Conservation (phyloP, 2,113 vertebrate genomes). For the Lepisosteus oculatus region DNA sequence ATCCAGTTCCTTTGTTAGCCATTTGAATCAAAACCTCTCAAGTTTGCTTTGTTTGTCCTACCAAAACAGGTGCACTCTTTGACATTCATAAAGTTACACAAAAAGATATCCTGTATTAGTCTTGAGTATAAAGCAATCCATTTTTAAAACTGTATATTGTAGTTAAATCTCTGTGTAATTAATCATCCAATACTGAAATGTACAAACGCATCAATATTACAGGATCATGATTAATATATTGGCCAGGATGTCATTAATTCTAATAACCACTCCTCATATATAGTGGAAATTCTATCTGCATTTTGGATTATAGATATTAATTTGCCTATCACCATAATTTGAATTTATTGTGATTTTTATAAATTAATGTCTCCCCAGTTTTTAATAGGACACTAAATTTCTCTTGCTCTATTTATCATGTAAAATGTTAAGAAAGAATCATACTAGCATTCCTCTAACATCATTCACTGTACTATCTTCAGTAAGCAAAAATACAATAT, state of each 20-base stretch:
- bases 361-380: not conserved
- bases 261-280: not conserved
- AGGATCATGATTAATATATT: constrained; percentile 6
- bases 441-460: too few relatives aligned
- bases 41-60: too few relatives aligned
- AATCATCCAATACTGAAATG: not conserved
- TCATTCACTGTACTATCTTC: too few relatives aligned
- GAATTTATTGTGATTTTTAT: constrained; percentile 5
- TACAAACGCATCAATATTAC: not conserved
- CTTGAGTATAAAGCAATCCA: not conserved
- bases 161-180: constrained; percentile 4
- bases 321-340: not conserved
- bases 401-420: too few relatives aligned
- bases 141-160: constrained; percentile 1
- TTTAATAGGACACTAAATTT: too few relatives aligned
- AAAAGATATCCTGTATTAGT: not conserved
- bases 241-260: constrained; percentile 3
- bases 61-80: not conserved
- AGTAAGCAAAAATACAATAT: too few relatives aligned
- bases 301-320: constrained; percentile 4
- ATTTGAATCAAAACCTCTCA: too few relatives aligned
- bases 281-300: not conserved
- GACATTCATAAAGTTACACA: not conserved
- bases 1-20: too few relatives aligned
- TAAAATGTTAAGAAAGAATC: too few relatives aligned